Evolutionary conservation across 2,113 vertebrate species (phyloP).

Genomic region (Sinocyclocheilus rhinocerous): DNA sequence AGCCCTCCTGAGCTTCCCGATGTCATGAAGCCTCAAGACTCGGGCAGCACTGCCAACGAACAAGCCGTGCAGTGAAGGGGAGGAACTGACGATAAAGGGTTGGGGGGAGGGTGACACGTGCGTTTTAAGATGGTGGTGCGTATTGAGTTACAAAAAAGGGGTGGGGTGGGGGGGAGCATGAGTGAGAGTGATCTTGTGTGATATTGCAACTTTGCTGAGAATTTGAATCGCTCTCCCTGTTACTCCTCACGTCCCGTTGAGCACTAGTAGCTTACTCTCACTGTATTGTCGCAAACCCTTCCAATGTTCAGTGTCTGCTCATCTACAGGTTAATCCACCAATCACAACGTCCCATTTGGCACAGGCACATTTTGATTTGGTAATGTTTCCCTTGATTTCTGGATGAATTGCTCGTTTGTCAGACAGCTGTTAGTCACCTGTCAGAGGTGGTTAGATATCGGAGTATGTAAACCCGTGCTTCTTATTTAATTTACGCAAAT

Average conservation of each 20-base stretch:
- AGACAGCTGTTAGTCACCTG: constrained; percentile 55
- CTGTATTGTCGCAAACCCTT: constrained; percentile 7
- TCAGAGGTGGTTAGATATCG: constrained; percentile 41
- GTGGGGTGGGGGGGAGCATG: constrained; percentile 22
- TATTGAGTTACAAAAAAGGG: constrained; percentile 4
- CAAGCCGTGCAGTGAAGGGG: too few relatives aligned
- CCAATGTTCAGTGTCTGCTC: constrained; percentile 4
- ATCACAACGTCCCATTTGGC: not conserved
- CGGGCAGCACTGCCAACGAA: constrained; percentile 86
- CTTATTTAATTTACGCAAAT: constrained; percentile 73
- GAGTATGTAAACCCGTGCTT: constrained; percentile 61
- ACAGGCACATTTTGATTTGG: constrained; percentile 60
- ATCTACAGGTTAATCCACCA: constrained; percentile 7
- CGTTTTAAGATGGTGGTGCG: constrained; percentile 27
- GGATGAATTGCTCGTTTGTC: constrained; percentile 66
- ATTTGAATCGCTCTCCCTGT: constrained; percentile 29
- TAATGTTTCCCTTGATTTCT: constrained; percentile 60
- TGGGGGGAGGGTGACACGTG: too few relatives aligned
- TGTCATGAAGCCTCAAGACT: constrained; percentile 94
- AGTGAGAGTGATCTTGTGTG: constrained; percentile 44
- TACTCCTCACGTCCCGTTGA: constrained; percentile 22
- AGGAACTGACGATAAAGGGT: too few relatives aligned
- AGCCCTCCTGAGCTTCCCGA: constrained; percentile 91
- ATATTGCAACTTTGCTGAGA: constrained; percentile 45
- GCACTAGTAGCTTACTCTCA: constrained; percentile 40